Conservation (phyloP, 2,113 vertebrate species). For the Budorcas taxicolor region DNA sequence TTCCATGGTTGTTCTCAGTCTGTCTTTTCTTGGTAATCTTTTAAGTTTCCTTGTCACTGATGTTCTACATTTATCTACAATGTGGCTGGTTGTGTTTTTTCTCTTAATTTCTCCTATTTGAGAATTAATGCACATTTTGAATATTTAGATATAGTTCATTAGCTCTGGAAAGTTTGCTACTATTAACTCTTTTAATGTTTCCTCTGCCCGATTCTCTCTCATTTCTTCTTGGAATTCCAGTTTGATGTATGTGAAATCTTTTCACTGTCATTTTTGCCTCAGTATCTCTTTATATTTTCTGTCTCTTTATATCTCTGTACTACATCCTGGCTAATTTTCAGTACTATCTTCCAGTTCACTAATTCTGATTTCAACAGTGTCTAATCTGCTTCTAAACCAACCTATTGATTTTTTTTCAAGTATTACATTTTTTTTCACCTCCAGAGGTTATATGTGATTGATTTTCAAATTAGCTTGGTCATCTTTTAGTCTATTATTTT, state of each 20-base stretch:
- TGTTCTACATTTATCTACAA: not conserved
- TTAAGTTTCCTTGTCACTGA: not conserved
- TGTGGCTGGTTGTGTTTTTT: not conserved
- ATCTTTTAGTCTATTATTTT: not conserved
- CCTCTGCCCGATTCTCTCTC: not conserved
- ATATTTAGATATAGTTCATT: not conserved
- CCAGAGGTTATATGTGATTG: not conserved
- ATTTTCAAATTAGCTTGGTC: not conserved
- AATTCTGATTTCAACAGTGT: constrained; percentile 29
- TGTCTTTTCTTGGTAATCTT: not conserved
- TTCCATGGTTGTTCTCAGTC: not conserved
- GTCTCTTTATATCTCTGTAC: not conserved
- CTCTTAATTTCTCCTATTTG: not conserved
- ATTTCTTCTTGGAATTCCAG: not conserved
- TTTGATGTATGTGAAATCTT: not conserved
- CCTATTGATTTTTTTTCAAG: not conserved
- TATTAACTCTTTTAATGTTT: not conserved
- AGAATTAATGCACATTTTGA: not conserved
- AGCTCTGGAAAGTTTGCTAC: not conserved
- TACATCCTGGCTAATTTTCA: not conserved
- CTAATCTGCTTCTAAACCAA: constrained; percentile 24
- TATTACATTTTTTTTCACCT: not conserved
- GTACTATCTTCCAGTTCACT: not conserved
- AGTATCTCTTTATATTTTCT: not conserved
- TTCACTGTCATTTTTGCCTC: not conserved